phyloP scores from a whole-genome alignment of 2,797 vertebrate species.

The Hipposideros larvatus region DNA sequence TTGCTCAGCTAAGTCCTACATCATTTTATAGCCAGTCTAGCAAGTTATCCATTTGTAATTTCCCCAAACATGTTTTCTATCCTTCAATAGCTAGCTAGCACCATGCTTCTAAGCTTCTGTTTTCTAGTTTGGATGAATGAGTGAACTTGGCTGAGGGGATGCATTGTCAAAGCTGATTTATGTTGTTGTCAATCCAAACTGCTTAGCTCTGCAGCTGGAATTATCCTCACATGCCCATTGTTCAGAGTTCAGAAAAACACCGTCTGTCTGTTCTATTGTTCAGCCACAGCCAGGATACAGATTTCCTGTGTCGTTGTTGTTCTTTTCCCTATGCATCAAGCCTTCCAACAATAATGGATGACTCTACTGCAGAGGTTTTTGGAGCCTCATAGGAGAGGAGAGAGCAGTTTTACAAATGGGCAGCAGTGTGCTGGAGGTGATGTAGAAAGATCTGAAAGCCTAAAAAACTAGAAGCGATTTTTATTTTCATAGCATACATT shows the following conservation, averaged over 20 bases:
- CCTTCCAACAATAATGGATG: conserved; percentile 30
- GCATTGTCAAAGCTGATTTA: conserved; percentile 78
- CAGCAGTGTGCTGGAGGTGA: neutral
- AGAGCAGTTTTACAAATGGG: conserved; percentile 33
- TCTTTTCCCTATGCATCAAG: conserved; percentile 25
- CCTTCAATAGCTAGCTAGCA: conserved; percentile 46
- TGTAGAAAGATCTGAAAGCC: conserved; percentile 8
- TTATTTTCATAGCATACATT: conserved; percentile 7
- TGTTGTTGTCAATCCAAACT: conserved; percentile 75
- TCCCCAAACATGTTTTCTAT: conserved; percentile 70
- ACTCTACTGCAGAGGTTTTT: neutral
- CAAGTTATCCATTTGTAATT: conserved; percentile 65
- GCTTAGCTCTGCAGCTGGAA: conserved; percentile 77
- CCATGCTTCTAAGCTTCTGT: conserved; percentile 65
- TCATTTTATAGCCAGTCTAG: conserved; percentile 60
- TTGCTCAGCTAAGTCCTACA: conserved; percentile 46
- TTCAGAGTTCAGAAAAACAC: conserved; percentile 72
- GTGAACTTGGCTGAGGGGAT: conserved; percentile 76
- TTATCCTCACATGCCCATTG: conserved; percentile 75
- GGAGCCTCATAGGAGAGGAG: neutral
- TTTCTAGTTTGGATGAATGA: conserved; percentile 81
- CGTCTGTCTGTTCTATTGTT: conserved; percentile 66
- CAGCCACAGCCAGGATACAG: conserved; percentile 42
- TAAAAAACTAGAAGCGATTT: neutral
- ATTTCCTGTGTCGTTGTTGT: conserved; percentile 30